Percentiles rank a stretch among this genome's conserved stretches.
These are phyloP conservation scores for Peucedramus taeniatus DNA, from an alignment of 2,113 vertebrate species.

Conservation along the genomic window DNA sequence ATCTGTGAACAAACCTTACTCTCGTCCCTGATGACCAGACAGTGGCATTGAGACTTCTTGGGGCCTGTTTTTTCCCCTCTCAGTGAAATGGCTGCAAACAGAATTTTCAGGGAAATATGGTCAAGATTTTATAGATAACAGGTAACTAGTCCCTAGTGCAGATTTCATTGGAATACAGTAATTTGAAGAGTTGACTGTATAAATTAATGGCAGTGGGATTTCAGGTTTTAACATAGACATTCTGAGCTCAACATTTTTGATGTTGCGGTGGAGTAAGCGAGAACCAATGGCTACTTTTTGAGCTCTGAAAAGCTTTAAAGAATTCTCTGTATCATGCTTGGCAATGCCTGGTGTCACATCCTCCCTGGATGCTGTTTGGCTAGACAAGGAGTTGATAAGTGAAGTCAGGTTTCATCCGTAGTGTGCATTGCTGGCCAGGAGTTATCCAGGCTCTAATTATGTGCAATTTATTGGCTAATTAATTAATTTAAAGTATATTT, in stretches of 20 bases:
- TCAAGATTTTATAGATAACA: background rate
- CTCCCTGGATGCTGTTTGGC: background rate
- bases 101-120: background rate
- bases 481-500: background rate
- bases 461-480: background rate
- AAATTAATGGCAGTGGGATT: background rate
- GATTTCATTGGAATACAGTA: background rate
- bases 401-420: background rate
- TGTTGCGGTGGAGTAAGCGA: background rate
- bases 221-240: background rate
- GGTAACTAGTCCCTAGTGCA: background rate
- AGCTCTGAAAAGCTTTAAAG: background rate
- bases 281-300: background rate
- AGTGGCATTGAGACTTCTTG: background rate
- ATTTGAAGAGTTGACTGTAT: background rate
- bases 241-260: background rate
- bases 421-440: background rate
- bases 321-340: background rate
- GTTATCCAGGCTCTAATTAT: background rate
- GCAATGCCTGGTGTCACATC: background rate
- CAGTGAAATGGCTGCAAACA: background rate
- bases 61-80: background rate
- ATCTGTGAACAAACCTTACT: background rate
- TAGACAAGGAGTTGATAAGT: background rate
- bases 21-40: background rate